Percentiles rank a stretch among this genome's conserved stretches.
Evolutionary conservation across 2,888 invertebrate species (phyloP).

Genomic region (Standfussiana lucernea): DNA sequence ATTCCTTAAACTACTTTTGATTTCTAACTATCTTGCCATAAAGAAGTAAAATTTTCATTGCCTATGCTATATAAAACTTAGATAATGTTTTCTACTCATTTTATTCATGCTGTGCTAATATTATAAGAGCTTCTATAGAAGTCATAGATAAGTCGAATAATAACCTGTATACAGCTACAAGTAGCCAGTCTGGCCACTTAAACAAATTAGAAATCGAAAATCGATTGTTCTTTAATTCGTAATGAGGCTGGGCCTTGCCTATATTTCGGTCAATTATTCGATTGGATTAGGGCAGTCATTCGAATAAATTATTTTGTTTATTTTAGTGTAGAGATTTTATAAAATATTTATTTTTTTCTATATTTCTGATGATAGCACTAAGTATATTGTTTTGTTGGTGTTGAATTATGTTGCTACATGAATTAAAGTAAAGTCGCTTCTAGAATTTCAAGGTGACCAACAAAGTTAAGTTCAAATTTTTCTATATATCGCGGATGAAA

Average conservation of each 20-base stretch:
- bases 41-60: neutral
- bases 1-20: neutral
- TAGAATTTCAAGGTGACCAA: neutral
- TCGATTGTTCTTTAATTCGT: slow-evolving; percentile 65
- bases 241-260: slow-evolving; percentile 53
- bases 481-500: neutral
- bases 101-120: neutral
- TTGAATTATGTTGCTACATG: neutral
- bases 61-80: neutral
- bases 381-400: neutral
- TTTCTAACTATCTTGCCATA: neutral
- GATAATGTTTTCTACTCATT: neutral
- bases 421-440: neutral
- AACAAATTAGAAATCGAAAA: slow-evolving; percentile 59
- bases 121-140: neutral
- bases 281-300: slow-evolving; percentile 23
- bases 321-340: neutral
- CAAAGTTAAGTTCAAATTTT: neutral
- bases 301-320: slow-evolving; percentile 14
- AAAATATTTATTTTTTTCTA: neutral
- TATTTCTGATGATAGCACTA: neutral
- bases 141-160: neutral
- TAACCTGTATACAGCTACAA: slow-evolving; percentile 17
- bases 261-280: slow-evolving; percentile 37
- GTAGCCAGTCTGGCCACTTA: slow-evolving; percentile 37